phyloP scores from a whole-genome alignment of 2,888 invertebrate genomes.

The Hydrotaea cyrtoneurina region DNA sequence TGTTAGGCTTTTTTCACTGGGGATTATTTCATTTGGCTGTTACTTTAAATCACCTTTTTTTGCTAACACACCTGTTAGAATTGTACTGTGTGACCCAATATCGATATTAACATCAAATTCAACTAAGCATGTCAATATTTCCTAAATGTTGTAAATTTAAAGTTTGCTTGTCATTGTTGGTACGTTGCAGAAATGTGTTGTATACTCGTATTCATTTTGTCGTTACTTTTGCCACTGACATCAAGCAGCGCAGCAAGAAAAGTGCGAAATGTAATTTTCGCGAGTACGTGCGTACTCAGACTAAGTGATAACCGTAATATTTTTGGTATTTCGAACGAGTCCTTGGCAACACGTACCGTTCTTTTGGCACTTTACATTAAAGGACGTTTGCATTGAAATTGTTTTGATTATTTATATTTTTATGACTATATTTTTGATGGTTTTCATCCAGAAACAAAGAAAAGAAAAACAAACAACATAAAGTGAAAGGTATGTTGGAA shows the following conservation, averaged over 20 bases:
- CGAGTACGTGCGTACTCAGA: neutral
- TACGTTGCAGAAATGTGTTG: too few relatives aligned
- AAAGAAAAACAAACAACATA: neutral
- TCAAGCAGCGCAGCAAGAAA: neutral
- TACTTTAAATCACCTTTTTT: too few relatives aligned
- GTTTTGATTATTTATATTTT: constrained; percentile 16
- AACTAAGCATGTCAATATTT: too few relatives aligned
- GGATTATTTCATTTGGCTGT: too few relatives aligned
- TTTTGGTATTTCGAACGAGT: neutral
- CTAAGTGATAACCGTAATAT: neutral
- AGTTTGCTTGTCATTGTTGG: too few relatives aligned
- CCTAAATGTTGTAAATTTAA: too few relatives aligned
- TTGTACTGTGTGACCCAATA: too few relatives aligned
- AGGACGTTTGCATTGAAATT: neutral
- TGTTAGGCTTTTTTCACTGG: too few relatives aligned
- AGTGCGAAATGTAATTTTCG: constrained; percentile 24
- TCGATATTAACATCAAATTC: too few relatives aligned
- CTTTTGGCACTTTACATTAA: neutral
- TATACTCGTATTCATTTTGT: neutral
- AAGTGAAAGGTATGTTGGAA: neutral
- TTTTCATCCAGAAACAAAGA: neutral
- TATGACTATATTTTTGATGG: constrained; percentile 22
- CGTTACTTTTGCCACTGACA: neutral
- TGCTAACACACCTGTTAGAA: too few relatives aligned
- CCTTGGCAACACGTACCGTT: neutral